phyloP scores from a whole-genome alignment of 2,113 vertebrate genomes.

The Monopterus albus region DNA sequence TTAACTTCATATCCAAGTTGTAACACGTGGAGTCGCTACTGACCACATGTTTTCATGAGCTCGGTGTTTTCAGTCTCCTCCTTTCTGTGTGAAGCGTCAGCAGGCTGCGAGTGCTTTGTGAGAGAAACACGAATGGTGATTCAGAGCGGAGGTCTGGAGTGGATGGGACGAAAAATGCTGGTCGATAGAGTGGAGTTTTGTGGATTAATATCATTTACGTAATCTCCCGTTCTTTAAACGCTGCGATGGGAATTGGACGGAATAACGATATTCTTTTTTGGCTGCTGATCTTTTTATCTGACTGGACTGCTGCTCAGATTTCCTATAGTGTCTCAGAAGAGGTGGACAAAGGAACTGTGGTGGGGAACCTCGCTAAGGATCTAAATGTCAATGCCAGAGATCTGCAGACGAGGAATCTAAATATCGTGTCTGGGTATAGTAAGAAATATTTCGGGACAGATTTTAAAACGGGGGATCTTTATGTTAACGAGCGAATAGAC shows the following conservation, averaged over 20 bases:
- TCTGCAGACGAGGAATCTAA: slow-evolving; percentile 74
- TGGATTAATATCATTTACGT: slow-evolving; percentile 1
- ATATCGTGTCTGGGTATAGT: slow-evolving; percentile 75
- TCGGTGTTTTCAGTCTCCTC: slow-evolving; percentile 41
- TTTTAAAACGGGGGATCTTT: slow-evolving; percentile 71
- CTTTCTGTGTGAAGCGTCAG: slow-evolving; percentile 12
- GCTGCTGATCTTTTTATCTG: slow-evolving; percentile 20
- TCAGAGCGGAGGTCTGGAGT: not conserved
- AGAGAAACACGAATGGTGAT: not conserved
- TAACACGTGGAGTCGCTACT: slow-evolving; percentile 56
- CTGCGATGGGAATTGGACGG: slow-evolving; percentile 44
- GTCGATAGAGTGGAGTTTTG: slow-evolving; percentile 1
- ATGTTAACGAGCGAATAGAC: slow-evolving; percentile 83
- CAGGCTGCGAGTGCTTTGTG: slow-evolving; percentile 49
- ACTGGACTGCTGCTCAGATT: slow-evolving; percentile 61
- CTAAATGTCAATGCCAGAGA: slow-evolving; percentile 72
- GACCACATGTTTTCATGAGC: slow-evolving; percentile 37
- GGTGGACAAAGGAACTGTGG: slow-evolving; percentile 72
- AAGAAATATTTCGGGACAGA: slow-evolving; percentile 63
- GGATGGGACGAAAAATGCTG: not conserved
- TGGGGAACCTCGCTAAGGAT: slow-evolving; percentile 80
- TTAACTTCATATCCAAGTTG: not conserved
- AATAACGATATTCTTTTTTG: slow-evolving; percentile 1
- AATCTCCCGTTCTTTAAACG: not conserved
- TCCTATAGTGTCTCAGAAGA: slow-evolving; percentile 78